Evolutionary conservation across 2,888 invertebrate species (phyloP).

Genomic region (Tholera decimalis): DNA sequence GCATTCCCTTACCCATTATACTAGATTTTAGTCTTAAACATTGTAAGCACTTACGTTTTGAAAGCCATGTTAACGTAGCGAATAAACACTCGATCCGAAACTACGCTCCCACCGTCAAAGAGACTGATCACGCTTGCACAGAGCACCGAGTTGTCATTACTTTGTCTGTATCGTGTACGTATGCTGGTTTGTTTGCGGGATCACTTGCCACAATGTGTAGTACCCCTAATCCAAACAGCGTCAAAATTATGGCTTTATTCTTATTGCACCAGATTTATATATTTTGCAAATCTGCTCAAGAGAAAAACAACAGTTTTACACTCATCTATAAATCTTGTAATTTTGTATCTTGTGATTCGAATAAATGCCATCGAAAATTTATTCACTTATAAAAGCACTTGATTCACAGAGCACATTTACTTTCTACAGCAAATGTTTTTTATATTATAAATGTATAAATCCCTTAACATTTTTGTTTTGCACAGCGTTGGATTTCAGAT

Average conservation of each 20-base stretch:
- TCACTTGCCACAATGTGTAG: conserved; percentile 45
- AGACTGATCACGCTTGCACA: conserved; percentile 69
- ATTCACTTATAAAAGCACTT: conserved; percentile 54
- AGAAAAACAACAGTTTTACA: conserved; percentile 4
- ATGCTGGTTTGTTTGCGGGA: conserved; percentile 63
- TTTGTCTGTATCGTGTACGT: conserved; percentile 36
- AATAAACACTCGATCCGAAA: conserved; percentile 10
- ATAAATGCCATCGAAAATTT: conserved; percentile 49
- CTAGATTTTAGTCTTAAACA: not conserved
- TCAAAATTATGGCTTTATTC: conserved; percentile 39
- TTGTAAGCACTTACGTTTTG: not conserved
- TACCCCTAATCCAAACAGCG: conserved; percentile 25
- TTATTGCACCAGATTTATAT: conserved; percentile 20
- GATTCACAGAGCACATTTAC: conserved; percentile 65
- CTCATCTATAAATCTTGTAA: not conserved
- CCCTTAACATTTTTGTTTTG: conserved; percentile 82
- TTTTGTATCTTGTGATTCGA: conserved; percentile 50
- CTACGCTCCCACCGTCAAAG: conserved; percentile 58
- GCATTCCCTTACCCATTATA: not conserved
- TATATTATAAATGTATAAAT: conserved; percentile 64
- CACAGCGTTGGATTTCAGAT: conserved; percentile 89
- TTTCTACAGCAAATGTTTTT: conserved; percentile 58
- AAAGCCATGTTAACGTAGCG: not conserved
- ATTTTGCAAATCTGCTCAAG: not conserved
- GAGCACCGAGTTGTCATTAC: conserved; percentile 62